Evolutionary conservation across 2,113 vertebrate species (phyloP).

Genomic region (Lucifuga dentata): DNA sequence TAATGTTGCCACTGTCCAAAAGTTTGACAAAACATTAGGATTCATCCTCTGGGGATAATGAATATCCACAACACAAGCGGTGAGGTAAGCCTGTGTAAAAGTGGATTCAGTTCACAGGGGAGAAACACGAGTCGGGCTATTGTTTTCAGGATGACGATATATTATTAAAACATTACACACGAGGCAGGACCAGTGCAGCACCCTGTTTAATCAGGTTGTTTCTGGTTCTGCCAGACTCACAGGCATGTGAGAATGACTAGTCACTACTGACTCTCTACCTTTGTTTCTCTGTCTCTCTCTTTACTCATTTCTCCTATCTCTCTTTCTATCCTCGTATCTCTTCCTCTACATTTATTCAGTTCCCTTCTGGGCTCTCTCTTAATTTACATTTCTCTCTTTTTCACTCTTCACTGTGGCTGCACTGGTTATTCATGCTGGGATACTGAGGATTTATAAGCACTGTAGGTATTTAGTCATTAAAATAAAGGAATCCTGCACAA

Average conservation of each 20-base stretch:
- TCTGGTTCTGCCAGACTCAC: constrained; percentile 37
- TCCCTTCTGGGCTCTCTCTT: no score
- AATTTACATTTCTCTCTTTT: no score
- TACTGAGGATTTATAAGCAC: no score
- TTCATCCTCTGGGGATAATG: no score
- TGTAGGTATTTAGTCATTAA: no score
- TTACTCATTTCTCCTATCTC: background rate
- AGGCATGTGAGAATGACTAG: constrained; percentile 36
- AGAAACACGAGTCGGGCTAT: constrained; percentile 18
- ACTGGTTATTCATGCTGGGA: no score
- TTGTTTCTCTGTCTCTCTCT: background rate
- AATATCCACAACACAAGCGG: no score
- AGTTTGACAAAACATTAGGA: no score
- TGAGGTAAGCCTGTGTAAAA: background rate
- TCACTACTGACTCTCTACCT: constrained; percentile 1
- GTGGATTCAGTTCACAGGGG: background rate
- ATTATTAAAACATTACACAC: constrained; percentile 33
- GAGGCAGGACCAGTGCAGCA: background rate
- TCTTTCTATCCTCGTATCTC: background rate
- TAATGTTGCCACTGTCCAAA: no score
- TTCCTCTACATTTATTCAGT: no score
- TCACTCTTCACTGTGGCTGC: no score
- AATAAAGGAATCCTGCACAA: no score
- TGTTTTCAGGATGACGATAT: constrained; percentile 19
- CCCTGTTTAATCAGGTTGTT: constrained; percentile 9